These are phyloP conservation scores for Colius striatus DNA, from an alignment of 2,113 vertebrate genomes.

Conservation along the genomic window DNA sequence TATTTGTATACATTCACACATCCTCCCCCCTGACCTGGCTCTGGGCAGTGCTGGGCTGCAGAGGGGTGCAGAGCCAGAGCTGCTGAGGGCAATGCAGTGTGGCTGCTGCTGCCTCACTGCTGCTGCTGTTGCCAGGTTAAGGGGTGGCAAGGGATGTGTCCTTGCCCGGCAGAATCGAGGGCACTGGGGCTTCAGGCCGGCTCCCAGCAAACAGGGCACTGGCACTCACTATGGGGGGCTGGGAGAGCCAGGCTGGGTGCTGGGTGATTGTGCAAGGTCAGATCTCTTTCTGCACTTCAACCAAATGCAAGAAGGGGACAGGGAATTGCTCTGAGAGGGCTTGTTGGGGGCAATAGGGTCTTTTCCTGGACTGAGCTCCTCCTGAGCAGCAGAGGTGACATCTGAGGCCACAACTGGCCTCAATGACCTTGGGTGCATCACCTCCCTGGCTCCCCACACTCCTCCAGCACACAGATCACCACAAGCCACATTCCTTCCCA, in stretches of 20 bases:
- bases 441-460: accelerated
- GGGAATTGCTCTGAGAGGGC: accelerated
- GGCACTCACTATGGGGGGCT: neutral
- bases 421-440: constrained; percentile 41
- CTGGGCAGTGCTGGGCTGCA: accelerated
- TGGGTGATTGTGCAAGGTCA: neutral
- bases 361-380: neutral
- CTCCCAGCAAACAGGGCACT: neutral
- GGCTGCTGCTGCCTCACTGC: neutral
- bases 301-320: neutral
- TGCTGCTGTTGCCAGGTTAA: neutral
- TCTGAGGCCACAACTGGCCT: neutral
- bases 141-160: neutral
- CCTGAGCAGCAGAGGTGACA: neutral
- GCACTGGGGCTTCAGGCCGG: neutral
- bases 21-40: neutral
- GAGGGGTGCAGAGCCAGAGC: neutral
- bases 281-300: neutral
- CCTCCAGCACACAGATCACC: neutral
- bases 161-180: constrained; percentile 6
- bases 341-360: too few species aligned
- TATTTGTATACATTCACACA: neutral
- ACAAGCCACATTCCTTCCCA: neutral
- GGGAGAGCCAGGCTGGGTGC: neutral
- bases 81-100: neutral